Base-by-base conservation (phyloP, 1,140 invertebrate genomes). In the Homalodisca vitripennis region DNA sequence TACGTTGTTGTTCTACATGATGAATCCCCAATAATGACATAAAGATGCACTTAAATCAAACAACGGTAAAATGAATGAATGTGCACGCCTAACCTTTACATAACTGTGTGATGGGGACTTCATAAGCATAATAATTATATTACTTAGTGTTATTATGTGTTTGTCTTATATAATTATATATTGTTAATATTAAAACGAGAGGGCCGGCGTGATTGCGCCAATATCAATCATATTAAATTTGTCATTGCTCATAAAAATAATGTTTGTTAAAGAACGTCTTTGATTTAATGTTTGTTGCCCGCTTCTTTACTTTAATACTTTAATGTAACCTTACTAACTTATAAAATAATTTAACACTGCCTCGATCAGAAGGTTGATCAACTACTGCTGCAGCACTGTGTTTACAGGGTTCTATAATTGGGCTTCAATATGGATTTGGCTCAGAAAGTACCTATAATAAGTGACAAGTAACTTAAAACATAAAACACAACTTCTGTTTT, bases 161-260 rank as follows among this genome's bases (percentile, higher is more conserved):
- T 46, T 66, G 41, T 66, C 63, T 47, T 47, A 3, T 20, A 60
- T 60, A 26, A 60, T 60, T 22, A 60, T n/a, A n/a, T 60, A 66
- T 47, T 46, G 34, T 66, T 66, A 47, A 64, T 20, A 64, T 32
- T 47, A 47, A 47, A 29, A n/a, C 47, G 63, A 47, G 41, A 66
- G 34, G 62, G 31, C 60, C 22, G 41, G 63, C 41, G 32, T 41
- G n/a, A 6, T 30, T 20, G 47, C 63, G 32, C 41, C 63, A 46
- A 66, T 66, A 66, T 46, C 32, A 66, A 41, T 66, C 63, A 66
- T 60, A 60, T 53, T 53, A 66, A 46, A 66, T 66, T 66, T 66
- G 63, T 66, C 63, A 66, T 66, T 66, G 63, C 63, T 66, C 63
- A 66, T 66, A 66, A 66, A 66, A 66, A 66, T 46, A 46, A 66